Evolutionary conservation across 2,113 vertebrate species (phyloP).

Genomic region (Calyptommatus sinebrachiatus): DNA sequence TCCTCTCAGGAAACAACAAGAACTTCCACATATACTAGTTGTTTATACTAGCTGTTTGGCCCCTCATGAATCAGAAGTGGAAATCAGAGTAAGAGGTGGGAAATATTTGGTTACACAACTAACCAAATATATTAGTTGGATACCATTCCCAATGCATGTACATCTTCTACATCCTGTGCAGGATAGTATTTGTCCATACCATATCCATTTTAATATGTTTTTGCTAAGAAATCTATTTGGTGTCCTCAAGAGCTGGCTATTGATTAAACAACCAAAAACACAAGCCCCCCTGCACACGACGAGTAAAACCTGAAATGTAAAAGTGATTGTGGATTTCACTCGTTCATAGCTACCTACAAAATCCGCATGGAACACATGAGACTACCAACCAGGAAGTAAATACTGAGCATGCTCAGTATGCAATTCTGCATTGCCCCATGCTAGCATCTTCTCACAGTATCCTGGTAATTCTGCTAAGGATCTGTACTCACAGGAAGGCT

Average conservation of each 20-base stretch:
- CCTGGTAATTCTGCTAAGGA: no score
- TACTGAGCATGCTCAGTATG: no score
- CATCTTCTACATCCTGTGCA: background rate
- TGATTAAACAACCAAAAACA: background rate
- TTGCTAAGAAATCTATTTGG: background rate
- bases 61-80: background rate
- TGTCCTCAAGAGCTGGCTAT: background rate
- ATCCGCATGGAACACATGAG: no score
- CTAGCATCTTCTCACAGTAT: no score
- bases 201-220: background rate
- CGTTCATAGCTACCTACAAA: no score
- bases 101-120: background rate
- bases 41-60: background rate
- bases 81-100: background rate
- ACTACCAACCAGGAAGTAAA: no score
- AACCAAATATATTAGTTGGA: background rate
- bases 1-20: background rate
- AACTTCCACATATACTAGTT: background rate
- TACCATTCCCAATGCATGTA: background rate
- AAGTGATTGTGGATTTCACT: no score
- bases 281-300: background rate
- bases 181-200: background rate
- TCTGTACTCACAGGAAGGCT: no score
- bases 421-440: no score
- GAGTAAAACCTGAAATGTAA: no score